phyloP scores from a whole-genome alignment of 2,888 invertebrate species.

The Stomorhina lunata region DNA sequence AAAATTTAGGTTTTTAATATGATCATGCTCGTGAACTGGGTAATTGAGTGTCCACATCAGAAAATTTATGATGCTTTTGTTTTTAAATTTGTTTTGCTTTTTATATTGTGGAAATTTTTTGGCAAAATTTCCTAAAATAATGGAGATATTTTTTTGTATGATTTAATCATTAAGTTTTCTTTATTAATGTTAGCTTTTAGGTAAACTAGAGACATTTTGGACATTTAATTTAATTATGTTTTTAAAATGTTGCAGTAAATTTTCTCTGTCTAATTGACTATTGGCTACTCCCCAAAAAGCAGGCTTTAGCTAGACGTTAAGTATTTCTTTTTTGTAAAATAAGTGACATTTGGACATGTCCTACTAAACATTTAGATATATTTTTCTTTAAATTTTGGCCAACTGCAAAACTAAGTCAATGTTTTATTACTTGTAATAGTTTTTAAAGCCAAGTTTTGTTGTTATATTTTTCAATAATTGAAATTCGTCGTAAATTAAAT shows the following conservation, averaged over 20 bases:
- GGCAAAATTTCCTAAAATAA: not conserved
- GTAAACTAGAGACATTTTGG: not conserved
- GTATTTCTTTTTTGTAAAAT: conserved; percentile 9
- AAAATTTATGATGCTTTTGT: conserved; percentile 9
- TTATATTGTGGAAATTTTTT: not conserved
- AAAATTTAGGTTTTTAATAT: conserved; percentile 20
- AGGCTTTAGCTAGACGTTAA: not conserved
- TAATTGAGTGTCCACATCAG: not conserved
- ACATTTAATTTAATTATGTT: not conserved
- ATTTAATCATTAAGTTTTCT: not conserved
- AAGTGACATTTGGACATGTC: not conserved
- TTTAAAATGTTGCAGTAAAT: not conserved
- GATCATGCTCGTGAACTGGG: not conserved
- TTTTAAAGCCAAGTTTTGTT: conserved; percentile 18
- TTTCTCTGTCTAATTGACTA: not conserved
- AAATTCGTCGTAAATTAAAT: not conserved
- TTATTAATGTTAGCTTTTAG: not conserved
- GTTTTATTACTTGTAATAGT: conserved; percentile 7
- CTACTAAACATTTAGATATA: not conserved
- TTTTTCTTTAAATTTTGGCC: conserved; percentile 24
- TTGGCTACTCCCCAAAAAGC: conserved; percentile 23
- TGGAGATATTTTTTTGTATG: not conserved
- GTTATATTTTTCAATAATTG: not conserved
- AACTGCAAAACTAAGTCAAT: conserved; percentile 48
- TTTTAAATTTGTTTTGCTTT: too few species aligned